A percentile compares a stretch with the other conserved stretches of the same genome.
Conservation (phyloP, 1,140 invertebrate genomes). For the Sitodiplosis mosellana region DNA sequence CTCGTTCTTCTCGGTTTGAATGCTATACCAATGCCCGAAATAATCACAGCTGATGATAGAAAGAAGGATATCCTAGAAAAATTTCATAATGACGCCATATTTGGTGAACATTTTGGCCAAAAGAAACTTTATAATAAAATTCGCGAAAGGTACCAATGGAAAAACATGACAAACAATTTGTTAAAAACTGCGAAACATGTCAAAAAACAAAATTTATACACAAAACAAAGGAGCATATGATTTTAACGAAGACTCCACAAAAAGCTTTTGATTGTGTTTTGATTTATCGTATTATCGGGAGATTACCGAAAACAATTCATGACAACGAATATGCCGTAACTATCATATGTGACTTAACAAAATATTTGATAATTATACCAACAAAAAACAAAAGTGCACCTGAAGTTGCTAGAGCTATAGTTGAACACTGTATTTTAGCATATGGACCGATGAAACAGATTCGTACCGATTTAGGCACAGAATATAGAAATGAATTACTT, state of each 20-base stretch:
- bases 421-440: conserved; percentile 3
- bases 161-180: conserved; percentile 3
- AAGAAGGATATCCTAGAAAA: no score
- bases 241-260: background rate
- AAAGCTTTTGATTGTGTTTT: conserved; percentile 1
- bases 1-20: no score
- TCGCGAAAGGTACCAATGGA: background rate
- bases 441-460: conserved; percentile 3
- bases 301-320: background rate
- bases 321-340: conserved; percentile 1
- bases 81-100: no score
- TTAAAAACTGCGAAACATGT: conserved; percentile 1
- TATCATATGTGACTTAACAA: conserved; percentile 2
- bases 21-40: no score
- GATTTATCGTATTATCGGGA: background rate
- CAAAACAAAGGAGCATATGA: background rate
- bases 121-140: background rate
- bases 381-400: conserved; percentile 5
- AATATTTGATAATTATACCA: conserved; percentile 3
- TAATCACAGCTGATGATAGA: no score
- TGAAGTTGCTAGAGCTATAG: conserved; percentile 5
- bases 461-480: conserved; percentile 2
- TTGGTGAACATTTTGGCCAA: background rate
- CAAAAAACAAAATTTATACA: background rate
- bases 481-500: no score